Percentiles rank a stretch among this genome's conserved stretches.
These are phyloP conservation scores for Ceyx cyanopectus DNA, from an alignment of 2,113 vertebrate genomes.

Conservation along the genomic window DNA sequence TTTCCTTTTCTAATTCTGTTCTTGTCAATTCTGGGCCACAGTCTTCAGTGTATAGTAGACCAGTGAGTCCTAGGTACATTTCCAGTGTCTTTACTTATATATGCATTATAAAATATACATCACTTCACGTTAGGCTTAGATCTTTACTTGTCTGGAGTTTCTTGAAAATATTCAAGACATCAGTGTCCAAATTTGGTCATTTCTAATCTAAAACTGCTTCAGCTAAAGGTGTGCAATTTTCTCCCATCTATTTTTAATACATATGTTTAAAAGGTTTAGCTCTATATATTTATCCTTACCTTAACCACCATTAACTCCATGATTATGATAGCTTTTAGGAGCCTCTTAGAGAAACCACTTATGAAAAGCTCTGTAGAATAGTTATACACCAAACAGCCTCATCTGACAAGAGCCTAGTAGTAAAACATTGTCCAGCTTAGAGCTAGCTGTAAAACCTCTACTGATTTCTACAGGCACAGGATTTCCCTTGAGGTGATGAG, in stretches of 20 bases:
- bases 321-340: not conserved
- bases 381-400: not conserved
- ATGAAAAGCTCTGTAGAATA: not conserved
- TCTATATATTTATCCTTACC: not conserved
- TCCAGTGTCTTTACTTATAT: not conserved
- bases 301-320: not conserved
- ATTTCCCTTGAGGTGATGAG: not conserved
- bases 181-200: not conserved
- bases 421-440: not conserved
- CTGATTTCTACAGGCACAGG: not conserved
- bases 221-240: not conserved
- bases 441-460: not conserved
- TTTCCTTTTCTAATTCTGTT: not conserved
- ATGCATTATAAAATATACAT: not conserved
- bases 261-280: not conserved
- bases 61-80: not conserved
- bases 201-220: not conserved
- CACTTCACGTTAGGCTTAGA: not conserved
- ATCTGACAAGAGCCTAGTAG: not conserved
- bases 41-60: not conserved
- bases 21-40: not conserved
- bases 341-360: not conserved
- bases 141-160: not conserved
- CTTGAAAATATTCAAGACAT: not conserved
- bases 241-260: not conserved